These are phyloP conservation scores for Spodoptera littoralis DNA, from an alignment of 2,888 invertebrate species.

Conservation along the genomic window DNA sequence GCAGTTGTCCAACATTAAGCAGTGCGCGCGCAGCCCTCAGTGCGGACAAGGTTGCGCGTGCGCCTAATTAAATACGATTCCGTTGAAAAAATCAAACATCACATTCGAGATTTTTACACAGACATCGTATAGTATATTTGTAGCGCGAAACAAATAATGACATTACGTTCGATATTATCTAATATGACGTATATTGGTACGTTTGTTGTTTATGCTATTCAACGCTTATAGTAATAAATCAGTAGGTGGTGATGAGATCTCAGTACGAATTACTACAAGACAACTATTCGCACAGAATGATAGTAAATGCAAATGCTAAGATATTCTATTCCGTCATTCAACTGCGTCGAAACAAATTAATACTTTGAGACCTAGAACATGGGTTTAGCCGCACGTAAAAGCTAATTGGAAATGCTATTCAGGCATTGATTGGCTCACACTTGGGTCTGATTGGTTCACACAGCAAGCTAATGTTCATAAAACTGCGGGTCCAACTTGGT, in stretches of 20 bases:
- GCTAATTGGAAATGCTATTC: slow-evolving; percentile 42
- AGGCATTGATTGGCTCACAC: slow-evolving; percentile 34
- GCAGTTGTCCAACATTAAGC: slow-evolving; percentile 68
- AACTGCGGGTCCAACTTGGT: slow-evolving; percentile 21
- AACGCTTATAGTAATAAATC: slow-evolving; percentile 33
- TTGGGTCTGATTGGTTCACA: slow-evolving; percentile 3
- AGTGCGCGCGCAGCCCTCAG: slow-evolving; percentile 56
- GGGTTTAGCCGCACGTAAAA: slow-evolving; percentile 31
- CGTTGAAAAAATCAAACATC: slow-evolving; percentile 51
- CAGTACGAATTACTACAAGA: slow-evolving; percentile 31
- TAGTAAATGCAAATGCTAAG: slow-evolving; percentile 23
- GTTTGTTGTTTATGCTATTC: slow-evolving; percentile 30
- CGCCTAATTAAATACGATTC: slow-evolving; percentile 59
- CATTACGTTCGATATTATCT: slow-evolving; percentile 37
- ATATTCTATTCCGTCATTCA: slow-evolving; percentile 17
- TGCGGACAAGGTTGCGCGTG: slow-evolving; percentile 64
- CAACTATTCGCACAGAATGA: slow-evolving; percentile 22
- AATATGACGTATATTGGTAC: slow-evolving; percentile 14
- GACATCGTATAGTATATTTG: slow-evolving; percentile 30
- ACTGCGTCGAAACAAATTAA: slow-evolving; percentile 30
- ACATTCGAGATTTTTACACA: slow-evolving; percentile 46
- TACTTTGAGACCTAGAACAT: slow-evolving; percentile 26
- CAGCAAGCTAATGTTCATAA: slow-evolving; percentile 30
- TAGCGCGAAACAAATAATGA: slow-evolving; percentile 31
- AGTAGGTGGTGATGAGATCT: slow-evolving; percentile 35